Evolutionary conservation across 2,113 vertebrate species (phyloP).

Genomic region (Sphyrna mokarran): DNA sequence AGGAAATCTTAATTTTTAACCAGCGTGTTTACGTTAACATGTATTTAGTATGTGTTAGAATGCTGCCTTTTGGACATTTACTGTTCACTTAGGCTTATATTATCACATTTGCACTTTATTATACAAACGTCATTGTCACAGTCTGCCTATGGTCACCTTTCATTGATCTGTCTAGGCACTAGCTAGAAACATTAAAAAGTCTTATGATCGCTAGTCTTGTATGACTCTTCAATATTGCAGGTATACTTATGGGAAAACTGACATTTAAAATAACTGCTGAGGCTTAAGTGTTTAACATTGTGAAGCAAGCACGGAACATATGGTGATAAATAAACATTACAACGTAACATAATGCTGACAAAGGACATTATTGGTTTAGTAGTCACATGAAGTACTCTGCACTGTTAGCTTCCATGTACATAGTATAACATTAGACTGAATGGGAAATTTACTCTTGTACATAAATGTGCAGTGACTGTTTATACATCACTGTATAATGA

Average conservation of each 20-base stretch:
- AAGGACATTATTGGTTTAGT: not conserved
- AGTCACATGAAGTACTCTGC: not conserved
- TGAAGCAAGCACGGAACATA: not conserved
- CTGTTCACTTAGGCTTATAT: not conserved
- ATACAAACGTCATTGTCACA: not conserved
- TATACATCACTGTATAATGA: not conserved
- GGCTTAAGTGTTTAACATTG: not conserved
- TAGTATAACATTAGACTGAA: not conserved
- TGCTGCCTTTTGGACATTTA: not conserved
- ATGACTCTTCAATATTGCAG: not conserved
- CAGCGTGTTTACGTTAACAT: not conserved
- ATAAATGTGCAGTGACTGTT: not conserved
- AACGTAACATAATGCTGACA: not conserved
- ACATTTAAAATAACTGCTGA: not conserved
- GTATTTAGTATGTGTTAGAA: not conserved
- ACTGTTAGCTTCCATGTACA: not conserved
- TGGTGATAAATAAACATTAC: conserved; percentile 15
- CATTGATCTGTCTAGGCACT: not conserved
- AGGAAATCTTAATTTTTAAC: not conserved
- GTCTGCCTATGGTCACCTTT: not conserved
- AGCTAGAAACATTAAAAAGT: not conserved
- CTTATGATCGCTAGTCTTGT: not conserved
- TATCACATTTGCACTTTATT: not conserved
- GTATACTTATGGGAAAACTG: not conserved
- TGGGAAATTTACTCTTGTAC: not conserved